These are phyloP conservation scores for Gnathonemus echidnorhynchus DNA, from an alignment of 2,113 vertebrate species.

Conservation along the genomic window DNA sequence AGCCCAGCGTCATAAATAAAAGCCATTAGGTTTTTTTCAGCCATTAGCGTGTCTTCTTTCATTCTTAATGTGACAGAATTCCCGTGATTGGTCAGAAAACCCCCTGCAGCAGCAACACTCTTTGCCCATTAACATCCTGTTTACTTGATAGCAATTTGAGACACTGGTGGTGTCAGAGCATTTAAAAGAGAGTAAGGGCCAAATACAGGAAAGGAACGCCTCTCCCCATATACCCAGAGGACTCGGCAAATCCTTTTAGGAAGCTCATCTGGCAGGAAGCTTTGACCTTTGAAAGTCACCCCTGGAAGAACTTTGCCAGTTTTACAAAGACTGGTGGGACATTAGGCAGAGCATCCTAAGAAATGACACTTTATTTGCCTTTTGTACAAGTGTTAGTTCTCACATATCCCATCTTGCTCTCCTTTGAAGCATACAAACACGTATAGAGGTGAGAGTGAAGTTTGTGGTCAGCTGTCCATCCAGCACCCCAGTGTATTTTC, in stretches of 20 bases:
- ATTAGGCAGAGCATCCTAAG: not conserved
- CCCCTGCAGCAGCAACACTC: not conserved
- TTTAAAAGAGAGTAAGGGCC: not conserved
- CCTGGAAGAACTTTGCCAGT: not conserved
- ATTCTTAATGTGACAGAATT: not conserved
- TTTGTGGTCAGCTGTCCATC: not conserved
- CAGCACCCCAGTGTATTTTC: not conserved
- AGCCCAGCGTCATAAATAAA: not conserved
- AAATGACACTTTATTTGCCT: not conserved
- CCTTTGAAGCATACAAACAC: not conserved
- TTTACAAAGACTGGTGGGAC: not conserved
- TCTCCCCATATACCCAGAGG: not conserved
- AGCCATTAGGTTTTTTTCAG: not conserved
- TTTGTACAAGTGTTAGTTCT: not conserved
- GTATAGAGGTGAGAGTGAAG: not conserved
- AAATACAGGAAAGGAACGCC: not conserved
- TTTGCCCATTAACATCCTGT: not conserved
- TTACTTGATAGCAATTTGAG: not conserved
- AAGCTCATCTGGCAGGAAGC: not conserved
- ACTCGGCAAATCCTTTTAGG: not conserved
- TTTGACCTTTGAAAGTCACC: not conserved
- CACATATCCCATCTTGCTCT: not conserved
- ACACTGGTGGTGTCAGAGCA: not conserved
- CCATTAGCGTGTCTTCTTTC: not conserved
- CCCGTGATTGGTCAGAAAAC: not conserved